A percentile compares a stretch with the other conserved stretches of the same genome.
phyloP scores from a whole-genome alignment of 2,888 invertebrate species.

The Drosophila mulleri region DNA sequence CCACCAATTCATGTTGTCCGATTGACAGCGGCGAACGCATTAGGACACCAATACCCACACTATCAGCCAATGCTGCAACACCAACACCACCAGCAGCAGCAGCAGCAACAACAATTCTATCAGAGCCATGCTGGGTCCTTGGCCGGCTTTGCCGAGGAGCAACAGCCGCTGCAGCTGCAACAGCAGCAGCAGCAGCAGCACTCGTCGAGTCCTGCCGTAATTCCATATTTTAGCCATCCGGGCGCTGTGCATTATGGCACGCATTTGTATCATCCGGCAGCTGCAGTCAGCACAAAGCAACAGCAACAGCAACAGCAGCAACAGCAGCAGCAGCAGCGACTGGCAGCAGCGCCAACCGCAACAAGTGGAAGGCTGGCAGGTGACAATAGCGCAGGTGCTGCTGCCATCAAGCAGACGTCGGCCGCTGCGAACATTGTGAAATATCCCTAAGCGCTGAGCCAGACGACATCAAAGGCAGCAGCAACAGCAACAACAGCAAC shows the following conservation, averaged over 20 bases:
- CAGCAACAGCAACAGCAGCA: conserved; percentile 11
- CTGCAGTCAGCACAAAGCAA: conserved; percentile 26
- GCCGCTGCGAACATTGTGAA: conserved; percentile 72
- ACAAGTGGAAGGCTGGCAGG: conserved; percentile 63
- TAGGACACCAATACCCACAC: conserved; percentile 62
- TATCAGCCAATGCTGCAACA: conserved; percentile 52
- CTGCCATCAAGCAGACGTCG: conserved; percentile 47
- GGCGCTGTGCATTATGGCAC: conserved; percentile 82
- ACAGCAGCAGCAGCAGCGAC: conserved; percentile 37
- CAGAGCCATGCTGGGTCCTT: conserved; percentile 29
- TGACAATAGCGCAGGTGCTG: conserved; percentile 37
- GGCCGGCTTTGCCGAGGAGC: conserved; percentile 46
- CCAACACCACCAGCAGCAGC: conserved; percentile 33
- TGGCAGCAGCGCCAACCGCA: conserved; percentile 45
- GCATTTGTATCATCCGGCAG: conserved; percentile 78
- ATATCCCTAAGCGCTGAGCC: conserved; percentile 72
- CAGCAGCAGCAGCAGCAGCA: conserved; percentile 36
- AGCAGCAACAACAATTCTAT: conserved; percentile 22
- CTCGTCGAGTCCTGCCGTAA: conserved; percentile 46
- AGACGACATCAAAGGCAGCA: conserved; percentile 13
- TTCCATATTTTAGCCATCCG: conserved; percentile 79
- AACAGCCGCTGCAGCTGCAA: conserved; percentile 31
- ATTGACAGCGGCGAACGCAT: conserved; percentile 68
- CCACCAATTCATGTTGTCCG: conserved; percentile 73
- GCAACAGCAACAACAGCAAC: conserved; percentile 19